Evolutionary conservation across 2,797 vertebrate genomes (phyloP).

Genomic region (Apogon hyalosoma): DNA sequence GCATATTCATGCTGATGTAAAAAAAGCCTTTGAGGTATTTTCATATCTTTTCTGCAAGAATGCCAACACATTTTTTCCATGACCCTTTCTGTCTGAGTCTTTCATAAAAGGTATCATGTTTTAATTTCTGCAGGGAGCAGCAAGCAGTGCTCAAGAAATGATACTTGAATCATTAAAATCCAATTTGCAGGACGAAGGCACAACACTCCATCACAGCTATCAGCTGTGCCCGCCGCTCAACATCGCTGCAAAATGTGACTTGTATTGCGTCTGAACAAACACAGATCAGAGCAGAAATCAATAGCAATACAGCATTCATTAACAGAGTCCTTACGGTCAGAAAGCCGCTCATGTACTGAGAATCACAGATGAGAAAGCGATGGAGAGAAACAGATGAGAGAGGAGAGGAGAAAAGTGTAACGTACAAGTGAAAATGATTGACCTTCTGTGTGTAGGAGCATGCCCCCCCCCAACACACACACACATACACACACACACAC

Average conservation of each 20-base stretch:
- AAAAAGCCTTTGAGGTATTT: conserved; percentile 6
- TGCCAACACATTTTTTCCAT: conserved; percentile 5
- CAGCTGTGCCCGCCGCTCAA: conserved; percentile 41
- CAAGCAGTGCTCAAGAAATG: conserved; percentile 52
- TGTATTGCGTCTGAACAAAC: conserved; percentile 63
- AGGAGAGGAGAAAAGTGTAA: conserved; percentile 22
- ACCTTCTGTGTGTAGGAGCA: conserved; percentile 43
- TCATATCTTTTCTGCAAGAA: neutral
- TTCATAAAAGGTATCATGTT: conserved; percentile 31
- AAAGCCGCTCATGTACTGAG: conserved; percentile 50
- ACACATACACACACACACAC: too few species aligned
- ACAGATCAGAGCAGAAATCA: conserved; percentile 76
- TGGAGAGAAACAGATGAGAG: conserved; percentile 8
- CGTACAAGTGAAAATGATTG: conserved; percentile 43
- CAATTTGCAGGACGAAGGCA: conserved; percentile 57
- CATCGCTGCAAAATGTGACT: conserved; percentile 43
- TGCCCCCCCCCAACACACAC: neutral
- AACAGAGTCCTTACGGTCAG: conserved; percentile 67
- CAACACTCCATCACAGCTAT: conserved; percentile 61
- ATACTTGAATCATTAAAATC: conserved; percentile 74
- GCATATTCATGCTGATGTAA: neutral
- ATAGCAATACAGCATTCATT: conserved; percentile 75
- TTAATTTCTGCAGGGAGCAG: conserved; percentile 44
- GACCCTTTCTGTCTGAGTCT: conserved; percentile 11
- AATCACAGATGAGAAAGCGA: conserved; percentile 42